Conservation (phyloP, 2,113 vertebrate genomes). For the Amblyornis subalaris region DNA sequence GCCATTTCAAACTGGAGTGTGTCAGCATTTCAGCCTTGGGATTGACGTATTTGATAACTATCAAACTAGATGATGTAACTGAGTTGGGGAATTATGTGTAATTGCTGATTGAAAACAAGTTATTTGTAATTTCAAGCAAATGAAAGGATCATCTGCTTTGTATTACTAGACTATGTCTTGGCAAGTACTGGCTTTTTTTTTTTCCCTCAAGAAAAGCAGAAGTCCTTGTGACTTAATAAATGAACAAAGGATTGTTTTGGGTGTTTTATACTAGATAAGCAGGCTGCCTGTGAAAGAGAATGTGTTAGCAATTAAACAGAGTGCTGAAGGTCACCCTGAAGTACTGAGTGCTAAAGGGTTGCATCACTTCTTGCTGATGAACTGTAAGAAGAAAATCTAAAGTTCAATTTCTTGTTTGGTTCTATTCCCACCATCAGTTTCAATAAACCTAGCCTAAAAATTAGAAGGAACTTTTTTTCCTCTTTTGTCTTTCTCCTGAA, state of each 20-base stretch:
- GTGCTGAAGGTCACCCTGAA: slow-evolving; percentile 23
- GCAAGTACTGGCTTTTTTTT: neutral
- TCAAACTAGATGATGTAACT: slow-evolving; percentile 33
- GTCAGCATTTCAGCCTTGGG: slow-evolving; percentile 10
- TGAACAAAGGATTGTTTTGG: neutral
- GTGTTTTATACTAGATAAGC: slow-evolving; percentile 3
- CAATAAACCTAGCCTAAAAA: neutral
- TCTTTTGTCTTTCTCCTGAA: no score
- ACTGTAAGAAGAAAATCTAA: neutral
- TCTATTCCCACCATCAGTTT: neutral
- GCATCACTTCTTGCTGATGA: neutral
- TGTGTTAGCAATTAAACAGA: neutral
- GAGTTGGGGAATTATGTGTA: neutral
- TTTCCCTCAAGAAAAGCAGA: neutral
- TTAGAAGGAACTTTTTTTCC: neutral
- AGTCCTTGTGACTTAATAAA: slow-evolving; percentile 21
- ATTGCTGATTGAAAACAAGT: neutral
- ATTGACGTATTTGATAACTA: neutral
- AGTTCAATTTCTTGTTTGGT: neutral
- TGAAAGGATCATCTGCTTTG: slow-evolving; percentile 13
- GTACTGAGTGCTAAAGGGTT: neutral
- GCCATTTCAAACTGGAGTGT: neutral
- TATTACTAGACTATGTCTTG: slow-evolving; percentile 1
- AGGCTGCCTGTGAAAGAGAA: neutral
- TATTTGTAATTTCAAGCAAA: slow-evolving; percentile 5